Conservation (phyloP, 2,113 vertebrate species). For the Kryptolebias marmoratus region DNA sequence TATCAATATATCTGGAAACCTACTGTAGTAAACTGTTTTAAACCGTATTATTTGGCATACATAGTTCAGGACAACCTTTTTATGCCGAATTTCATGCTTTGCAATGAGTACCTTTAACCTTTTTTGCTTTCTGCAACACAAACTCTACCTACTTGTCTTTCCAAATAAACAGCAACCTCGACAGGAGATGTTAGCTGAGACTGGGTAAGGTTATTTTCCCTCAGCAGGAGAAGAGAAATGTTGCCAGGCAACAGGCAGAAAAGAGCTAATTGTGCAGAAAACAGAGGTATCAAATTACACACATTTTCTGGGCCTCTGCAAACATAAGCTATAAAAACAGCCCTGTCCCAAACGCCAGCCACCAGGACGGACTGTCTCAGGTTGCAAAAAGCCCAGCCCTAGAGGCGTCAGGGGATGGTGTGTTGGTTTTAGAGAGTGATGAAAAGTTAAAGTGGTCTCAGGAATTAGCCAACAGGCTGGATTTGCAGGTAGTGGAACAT, state of each 20-base stretch:
- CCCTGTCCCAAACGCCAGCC: conserved; percentile 55
- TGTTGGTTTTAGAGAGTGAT: conserved; percentile 66
- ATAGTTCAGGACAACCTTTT: too few relatives aligned
- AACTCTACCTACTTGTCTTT: conserved; percentile 17
- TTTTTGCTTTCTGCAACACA: neutral
- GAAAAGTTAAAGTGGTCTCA: conserved; percentile 78
- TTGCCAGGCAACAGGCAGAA: conserved; percentile 38
- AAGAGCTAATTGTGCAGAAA: conserved; percentile 37
- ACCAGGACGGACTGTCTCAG: conserved; percentile 28
- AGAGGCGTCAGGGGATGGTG: conserved; percentile 54
- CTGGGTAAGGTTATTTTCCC: conserved; percentile 32
- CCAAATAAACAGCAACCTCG: conserved; percentile 8
- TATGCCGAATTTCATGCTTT: too few relatives aligned
- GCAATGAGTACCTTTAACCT: too few relatives aligned
- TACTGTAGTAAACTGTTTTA: too few relatives aligned
- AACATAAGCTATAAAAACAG: conserved; percentile 56
- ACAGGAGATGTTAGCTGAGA: conserved; percentile 17
- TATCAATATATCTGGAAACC: too few relatives aligned
- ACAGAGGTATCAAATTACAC: conserved; percentile 46
- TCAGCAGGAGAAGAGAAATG: conserved; percentile 13
- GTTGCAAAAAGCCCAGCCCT: conserved; percentile 63
- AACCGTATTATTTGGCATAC: too few relatives aligned
- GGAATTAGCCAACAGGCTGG: conserved; percentile 79
- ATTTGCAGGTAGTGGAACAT: conserved; percentile 54
- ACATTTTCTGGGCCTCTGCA: conserved; percentile 45